Percentiles rank a stretch among this genome's conserved stretches.
phyloP scores from a whole-genome alignment of 2,113 vertebrate species.

The Ceratotherium simum region DNA sequence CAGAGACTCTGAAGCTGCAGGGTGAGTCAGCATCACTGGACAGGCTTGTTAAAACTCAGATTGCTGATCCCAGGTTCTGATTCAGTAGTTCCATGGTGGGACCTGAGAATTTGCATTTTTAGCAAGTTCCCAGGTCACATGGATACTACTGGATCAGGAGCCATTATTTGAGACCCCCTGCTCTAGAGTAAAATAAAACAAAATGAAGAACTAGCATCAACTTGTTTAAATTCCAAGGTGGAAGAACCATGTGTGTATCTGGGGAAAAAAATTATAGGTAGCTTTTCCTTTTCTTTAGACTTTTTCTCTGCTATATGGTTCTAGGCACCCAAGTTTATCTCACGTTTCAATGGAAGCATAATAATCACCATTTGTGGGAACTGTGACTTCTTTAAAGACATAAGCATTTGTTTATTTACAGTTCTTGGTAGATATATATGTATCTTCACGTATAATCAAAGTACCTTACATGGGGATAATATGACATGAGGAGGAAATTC shows the following conservation, averaged over 20 bases:
- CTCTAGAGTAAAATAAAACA: not conserved
- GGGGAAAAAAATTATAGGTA: not conserved
- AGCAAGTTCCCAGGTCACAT: not conserved
- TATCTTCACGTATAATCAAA: not conserved
- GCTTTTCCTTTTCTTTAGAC: not conserved
- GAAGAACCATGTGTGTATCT: not conserved
- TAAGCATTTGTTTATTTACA: not conserved
- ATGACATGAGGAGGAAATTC: conserved; percentile 2
- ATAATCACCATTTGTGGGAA: not conserved
- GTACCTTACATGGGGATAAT: not conserved
- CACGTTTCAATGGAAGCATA: not conserved
- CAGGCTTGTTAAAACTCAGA: not conserved
- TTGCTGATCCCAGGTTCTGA: no score
- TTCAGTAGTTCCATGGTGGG: no score
- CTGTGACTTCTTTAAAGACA: not conserved
- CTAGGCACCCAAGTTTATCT: no score
- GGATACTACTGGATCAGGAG: no score
- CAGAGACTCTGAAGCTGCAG: not conserved
- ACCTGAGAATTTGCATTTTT: not conserved
- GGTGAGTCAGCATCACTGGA: fast-evolving
- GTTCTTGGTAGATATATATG: not conserved
- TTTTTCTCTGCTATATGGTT: not conserved
- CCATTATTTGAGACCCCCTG: not conserved
- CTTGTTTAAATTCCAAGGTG: not conserved
- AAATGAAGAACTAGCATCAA: not conserved